Percentiles rank a stretch among this genome's conserved stretches.
These are phyloP conservation scores for Lordiphosa andalusiaca DNA, from an alignment of 2,888 invertebrate species.

Conservation along the genomic window DNA sequence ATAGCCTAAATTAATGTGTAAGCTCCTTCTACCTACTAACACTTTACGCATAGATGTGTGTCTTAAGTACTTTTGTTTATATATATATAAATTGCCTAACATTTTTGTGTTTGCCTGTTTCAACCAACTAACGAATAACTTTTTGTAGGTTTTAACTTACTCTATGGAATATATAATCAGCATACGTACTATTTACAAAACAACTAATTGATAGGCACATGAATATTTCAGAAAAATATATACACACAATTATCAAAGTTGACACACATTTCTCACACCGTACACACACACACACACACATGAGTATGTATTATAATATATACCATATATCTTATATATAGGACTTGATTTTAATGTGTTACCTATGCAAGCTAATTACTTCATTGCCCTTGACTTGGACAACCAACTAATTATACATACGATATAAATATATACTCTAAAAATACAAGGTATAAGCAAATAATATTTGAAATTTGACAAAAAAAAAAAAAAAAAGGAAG, in stretches of 20 bases:
- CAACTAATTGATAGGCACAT: conserved; percentile 39
- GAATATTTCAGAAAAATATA: conserved; percentile 26
- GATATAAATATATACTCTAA: conserved; percentile 33
- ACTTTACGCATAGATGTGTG: conserved; percentile 27
- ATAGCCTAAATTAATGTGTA: conserved; percentile 42
- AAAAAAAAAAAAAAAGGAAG: conserved; percentile 51
- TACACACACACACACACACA: conserved; percentile 10
- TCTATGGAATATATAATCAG: conserved; percentile 12
- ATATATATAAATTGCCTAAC: conserved; percentile 32
- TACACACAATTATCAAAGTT: conserved; percentile 4
- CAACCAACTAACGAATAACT: conserved; percentile 8
- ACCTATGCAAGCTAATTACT: conserved; percentile 56
- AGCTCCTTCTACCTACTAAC: conserved; percentile 19
- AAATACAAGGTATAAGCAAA: conserved; percentile 65
- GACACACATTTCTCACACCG: not conserved
- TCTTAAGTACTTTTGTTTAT: conserved; percentile 32
- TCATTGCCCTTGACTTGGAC: conserved; percentile 55
- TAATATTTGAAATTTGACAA: conserved; percentile 68
- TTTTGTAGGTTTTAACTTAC: conserved; percentile 13
- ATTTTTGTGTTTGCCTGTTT: conserved; percentile 28
- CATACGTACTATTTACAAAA: conserved; percentile 20
- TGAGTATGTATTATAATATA: conserved; percentile 5
- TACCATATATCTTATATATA: conserved; percentile 49
- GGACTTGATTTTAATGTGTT: conserved; percentile 69
- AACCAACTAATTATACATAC: conserved; percentile 44